Percentiles rank a stretch among this genome's conserved stretches.
Conservation (phyloP, 2,797 vertebrate species). For the Lepus oiostolus region DNA sequence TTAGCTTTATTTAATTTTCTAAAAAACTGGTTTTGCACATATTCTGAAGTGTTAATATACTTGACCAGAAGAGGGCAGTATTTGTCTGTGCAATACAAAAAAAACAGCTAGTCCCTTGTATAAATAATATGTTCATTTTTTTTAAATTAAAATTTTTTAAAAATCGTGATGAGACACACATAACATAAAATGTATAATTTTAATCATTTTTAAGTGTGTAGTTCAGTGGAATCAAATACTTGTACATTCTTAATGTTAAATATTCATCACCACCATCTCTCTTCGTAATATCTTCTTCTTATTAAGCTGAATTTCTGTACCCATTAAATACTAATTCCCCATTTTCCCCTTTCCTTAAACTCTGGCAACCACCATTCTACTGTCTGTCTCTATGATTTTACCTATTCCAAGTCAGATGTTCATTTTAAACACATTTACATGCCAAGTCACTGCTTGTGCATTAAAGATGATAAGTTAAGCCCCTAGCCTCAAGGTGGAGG, state of each 20-base stretch:
- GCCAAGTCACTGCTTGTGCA: background rate
- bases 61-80: conserved; percentile 90
- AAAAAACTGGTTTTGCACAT: conserved; percentile 27
- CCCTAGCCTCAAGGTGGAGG: background rate
- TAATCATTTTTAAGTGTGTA: background rate
- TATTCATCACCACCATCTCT: background rate
- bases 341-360: background rate
- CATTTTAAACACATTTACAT: conserved; percentile 37
- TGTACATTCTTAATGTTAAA: background rate
- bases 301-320: background rate
- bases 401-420: background rate
- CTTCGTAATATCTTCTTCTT: background rate
- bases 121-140: conserved; percentile 31
- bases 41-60: background rate
- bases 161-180: background rate
- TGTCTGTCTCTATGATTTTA: background rate
- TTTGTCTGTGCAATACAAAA: conserved; percentile 71
- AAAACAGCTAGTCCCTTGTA: background rate
- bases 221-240: background rate
- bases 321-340: background rate
- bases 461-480: background rate
- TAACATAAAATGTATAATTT: background rate
- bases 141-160: background rate
- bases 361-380: background rate
- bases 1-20: conserved; percentile 33